Evolutionary conservation across 2,113 vertebrate genomes (phyloP).

Genomic region (Patagioenas fasciata): DNA sequence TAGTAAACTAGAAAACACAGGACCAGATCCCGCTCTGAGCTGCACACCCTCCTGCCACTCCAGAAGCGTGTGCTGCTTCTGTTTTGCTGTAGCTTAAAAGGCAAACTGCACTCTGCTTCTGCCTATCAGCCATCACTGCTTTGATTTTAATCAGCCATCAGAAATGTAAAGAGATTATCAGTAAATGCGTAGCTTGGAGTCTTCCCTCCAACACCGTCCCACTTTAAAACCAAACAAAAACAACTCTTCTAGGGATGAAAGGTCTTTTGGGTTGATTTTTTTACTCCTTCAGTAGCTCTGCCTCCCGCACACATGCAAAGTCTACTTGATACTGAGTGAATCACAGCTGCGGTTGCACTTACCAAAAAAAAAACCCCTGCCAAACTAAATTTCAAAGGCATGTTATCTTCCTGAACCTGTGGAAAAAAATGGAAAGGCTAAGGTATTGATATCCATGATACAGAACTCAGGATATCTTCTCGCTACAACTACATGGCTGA

Average conservation of each 20-base stretch:
- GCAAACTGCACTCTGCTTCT: not conserved
- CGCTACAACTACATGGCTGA: not conserved
- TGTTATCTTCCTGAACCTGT: not conserved
- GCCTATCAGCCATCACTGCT: not conserved
- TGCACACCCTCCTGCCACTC: not conserved
- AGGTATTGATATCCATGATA: not conserved
- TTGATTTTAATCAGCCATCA: not conserved
- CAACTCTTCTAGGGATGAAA: not conserved
- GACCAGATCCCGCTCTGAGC: not conserved
- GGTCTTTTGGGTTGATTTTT: not conserved
- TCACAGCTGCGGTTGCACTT: not conserved
- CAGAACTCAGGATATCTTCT: not conserved
- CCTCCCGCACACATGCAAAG: not conserved
- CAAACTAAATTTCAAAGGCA: not conserved
- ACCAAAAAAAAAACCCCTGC: not conserved
- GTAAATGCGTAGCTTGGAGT: not conserved
- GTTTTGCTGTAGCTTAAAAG: accelerated
- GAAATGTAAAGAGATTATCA: not conserved
- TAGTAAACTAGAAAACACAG: not conserved
- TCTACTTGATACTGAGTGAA: not conserved
- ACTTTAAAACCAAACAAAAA: not conserved
- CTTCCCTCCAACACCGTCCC: not conserved
- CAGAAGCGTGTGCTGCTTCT: accelerated
- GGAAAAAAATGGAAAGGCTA: not conserved
- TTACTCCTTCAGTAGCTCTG: not conserved